Conservation (phyloP, 2,797 vertebrate genomes). For the Discoglossus pictus region DNA sequence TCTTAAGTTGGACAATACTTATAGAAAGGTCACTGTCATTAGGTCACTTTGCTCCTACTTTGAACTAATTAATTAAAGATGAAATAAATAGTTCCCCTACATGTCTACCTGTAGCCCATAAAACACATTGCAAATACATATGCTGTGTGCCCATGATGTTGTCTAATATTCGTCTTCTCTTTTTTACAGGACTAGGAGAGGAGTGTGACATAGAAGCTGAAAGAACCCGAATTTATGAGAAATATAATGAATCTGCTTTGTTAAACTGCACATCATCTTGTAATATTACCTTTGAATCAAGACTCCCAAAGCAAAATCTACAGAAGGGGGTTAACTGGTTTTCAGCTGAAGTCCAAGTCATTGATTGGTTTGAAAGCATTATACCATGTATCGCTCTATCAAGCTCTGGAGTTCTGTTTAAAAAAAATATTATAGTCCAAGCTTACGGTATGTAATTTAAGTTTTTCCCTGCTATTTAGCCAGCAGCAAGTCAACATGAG, state of each 20-base stretch:
- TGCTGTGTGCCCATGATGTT: too few relatives aligned
- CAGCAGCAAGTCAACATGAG: neutral
- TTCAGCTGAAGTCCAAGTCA: neutral
- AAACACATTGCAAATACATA: too few relatives aligned
- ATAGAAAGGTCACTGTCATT: too few relatives aligned
- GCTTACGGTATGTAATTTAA: conserved; percentile 20
- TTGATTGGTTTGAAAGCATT: neutral
- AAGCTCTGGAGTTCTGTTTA: too few relatives aligned
- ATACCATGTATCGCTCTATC: neutral
- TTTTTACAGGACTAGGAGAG: too few relatives aligned
- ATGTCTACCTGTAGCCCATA: too few relatives aligned
- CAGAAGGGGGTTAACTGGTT: neutral
- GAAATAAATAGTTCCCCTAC: too few relatives aligned
- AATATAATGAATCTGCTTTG: neutral
- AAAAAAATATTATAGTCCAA: neutral
- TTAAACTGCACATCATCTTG: conserved; percentile 6
- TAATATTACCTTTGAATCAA: neutral
- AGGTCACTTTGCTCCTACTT: too few relatives aligned
- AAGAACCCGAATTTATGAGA: neutral
- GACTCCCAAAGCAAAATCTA: neutral
- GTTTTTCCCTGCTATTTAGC: neutral
- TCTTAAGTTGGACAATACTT: too few relatives aligned
- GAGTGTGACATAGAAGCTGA: neutral
- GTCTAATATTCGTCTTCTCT: too few relatives aligned
- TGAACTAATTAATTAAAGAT: too few relatives aligned